Conservation (phyloP, 2,888 invertebrate genomes). For the Bombyx huttoni region DNA sequence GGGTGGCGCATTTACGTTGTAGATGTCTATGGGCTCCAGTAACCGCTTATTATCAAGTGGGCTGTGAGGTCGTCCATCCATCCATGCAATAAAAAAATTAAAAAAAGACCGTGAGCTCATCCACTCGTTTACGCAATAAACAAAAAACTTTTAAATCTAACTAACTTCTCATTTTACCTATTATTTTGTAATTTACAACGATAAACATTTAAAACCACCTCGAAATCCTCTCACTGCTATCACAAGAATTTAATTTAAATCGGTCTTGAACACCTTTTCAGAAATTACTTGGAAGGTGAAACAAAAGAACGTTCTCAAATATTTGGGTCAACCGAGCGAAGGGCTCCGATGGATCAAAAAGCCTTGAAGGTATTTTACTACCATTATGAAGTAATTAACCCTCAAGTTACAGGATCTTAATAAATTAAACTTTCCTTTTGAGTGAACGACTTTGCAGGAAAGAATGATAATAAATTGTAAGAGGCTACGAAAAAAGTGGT, state of each 20-base stretch:
- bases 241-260: not conserved
- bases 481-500: not conserved
- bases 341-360: constrained; percentile 4
- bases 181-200: too few species aligned
- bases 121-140: too few species aligned
- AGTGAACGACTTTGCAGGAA: constrained; percentile 6
- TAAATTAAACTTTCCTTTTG: constrained; percentile 19
- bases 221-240: not conserved
- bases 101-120: too few species aligned
- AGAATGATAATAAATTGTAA: not conserved
- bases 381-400: constrained; percentile 28
- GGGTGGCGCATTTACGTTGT: too few species aligned
- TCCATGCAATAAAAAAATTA: too few species aligned
- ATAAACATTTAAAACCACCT: not conserved
- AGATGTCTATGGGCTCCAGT: too few species aligned
- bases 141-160: too few species aligned
- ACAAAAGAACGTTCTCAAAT: constrained; percentile 3
- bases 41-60: too few species aligned
- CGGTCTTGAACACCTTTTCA: not conserved
- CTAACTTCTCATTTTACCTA: too few species aligned
- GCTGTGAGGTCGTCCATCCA: too few species aligned
- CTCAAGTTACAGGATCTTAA: constrained; percentile 17
- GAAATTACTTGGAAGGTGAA: not conserved
- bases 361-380: constrained; percentile 1
- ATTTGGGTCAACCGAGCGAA: constrained; percentile 4